These are phyloP conservation scores for Trichogramma dendrolimi DNA, from an alignment of 2,888 invertebrate species.

Conservation along the genomic window DNA sequence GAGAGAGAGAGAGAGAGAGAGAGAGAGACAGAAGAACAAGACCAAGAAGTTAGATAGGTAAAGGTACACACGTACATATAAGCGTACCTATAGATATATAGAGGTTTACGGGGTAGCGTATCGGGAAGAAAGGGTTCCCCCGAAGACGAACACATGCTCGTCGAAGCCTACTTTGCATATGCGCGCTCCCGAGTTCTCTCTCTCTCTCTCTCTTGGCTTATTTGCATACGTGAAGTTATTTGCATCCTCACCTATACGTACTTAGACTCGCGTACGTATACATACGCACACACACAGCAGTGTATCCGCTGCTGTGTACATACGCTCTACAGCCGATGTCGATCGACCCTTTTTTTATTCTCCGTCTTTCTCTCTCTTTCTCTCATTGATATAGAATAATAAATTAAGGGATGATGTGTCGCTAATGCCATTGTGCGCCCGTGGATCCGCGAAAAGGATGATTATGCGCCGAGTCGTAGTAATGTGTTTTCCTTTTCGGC, in stretches of 20 bases:
- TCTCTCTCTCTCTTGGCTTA: constrained; percentile 36
- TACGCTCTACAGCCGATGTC: background rate
- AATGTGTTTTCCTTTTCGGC: constrained; percentile 42
- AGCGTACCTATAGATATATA: too few species aligned
- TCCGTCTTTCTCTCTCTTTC: constrained; percentile 3
- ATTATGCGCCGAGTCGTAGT: constrained; percentile 44
- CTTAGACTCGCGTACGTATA: constrained; percentile 35
- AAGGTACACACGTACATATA: too few species aligned
- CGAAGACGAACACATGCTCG: constrained; percentile 50
- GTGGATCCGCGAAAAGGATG: constrained; percentile 27
- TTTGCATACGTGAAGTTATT: constrained; percentile 50
- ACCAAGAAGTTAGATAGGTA: background rate
- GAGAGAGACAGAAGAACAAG: background rate
- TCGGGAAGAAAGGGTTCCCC: constrained; percentile 41
- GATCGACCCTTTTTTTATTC: constrained; percentile 12
- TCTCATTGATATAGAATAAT: constrained; percentile 44
- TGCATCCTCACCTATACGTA: constrained; percentile 44
- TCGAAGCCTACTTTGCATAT: constrained; percentile 43
- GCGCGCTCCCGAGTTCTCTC: too few species aligned
- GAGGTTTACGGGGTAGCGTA: constrained; percentile 23
- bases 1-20: constrained; percentile 17
- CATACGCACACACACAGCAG: constrained; percentile 23
- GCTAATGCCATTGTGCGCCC: constrained; percentile 45
- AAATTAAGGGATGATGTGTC: constrained; percentile 50
- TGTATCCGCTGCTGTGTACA: constrained; percentile 11